Evolutionary conservation across 2,888 invertebrate genomes (phyloP).

Genomic region (Disparrhopalites patrizii): DNA sequence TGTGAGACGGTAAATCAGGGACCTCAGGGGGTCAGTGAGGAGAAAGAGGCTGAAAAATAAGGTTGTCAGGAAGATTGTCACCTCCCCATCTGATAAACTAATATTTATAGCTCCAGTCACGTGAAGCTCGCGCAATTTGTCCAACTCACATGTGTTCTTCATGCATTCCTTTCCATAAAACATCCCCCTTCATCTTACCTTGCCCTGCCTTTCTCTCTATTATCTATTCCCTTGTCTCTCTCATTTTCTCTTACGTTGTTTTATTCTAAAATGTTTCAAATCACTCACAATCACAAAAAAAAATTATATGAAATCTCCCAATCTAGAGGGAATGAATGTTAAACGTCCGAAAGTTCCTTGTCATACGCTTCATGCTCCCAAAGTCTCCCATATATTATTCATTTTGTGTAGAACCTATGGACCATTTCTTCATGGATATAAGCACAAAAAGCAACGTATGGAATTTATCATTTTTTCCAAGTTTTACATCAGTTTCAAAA

Average conservation of each 20-base stretch:
- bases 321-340: background rate
- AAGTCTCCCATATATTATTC: too few relatives aligned
- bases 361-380: too few relatives aligned
- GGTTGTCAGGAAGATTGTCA: conserved; percentile 45
- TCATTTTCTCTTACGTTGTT: too few relatives aligned
- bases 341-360: background rate
- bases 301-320: background rate
- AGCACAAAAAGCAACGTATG: too few relatives aligned
- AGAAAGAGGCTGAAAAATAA: conserved; percentile 43
- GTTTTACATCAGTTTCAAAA: too few relatives aligned
- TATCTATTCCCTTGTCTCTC: too few relatives aligned
- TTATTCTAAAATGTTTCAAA: conserved; percentile 1
- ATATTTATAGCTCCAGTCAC: conserved; percentile 47
- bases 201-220: too few relatives aligned
- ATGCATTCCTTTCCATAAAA: background rate
- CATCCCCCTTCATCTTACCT: background rate
- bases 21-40: conserved; percentile 27
- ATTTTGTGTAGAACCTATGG: too few relatives aligned
- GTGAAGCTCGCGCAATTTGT: conserved; percentile 45
- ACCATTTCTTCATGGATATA: too few relatives aligned
- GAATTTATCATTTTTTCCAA: too few relatives aligned
- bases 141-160: conserved; percentile 26
- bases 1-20: conserved; percentile 25
- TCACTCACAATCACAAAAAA: background rate
- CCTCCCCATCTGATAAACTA: conserved; percentile 45